Percentiles rank a stretch among this genome's conserved stretches.
Evolutionary conservation across 2,797 vertebrate species (phyloP).

Genomic region (Helicolenus hilgendorfi): DNA sequence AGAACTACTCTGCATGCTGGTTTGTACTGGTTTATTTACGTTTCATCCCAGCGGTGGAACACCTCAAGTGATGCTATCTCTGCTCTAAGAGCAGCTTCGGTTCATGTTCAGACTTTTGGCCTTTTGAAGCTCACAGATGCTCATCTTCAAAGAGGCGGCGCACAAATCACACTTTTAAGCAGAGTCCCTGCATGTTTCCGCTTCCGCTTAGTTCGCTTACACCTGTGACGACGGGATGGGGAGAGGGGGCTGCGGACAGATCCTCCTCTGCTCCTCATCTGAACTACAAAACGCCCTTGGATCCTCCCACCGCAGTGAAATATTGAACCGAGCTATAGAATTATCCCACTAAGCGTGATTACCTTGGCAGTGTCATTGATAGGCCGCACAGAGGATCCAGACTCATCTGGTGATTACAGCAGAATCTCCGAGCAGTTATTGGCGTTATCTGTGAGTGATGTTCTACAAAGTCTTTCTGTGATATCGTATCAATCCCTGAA

Average conservation of each 20-base stretch:
- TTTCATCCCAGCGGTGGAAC: slow-evolving; percentile 12
- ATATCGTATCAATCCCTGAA: slow-evolving; percentile 48
- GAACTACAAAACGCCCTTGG: slow-evolving; percentile 56
- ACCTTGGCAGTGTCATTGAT: slow-evolving; percentile 72
- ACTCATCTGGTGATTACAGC: slow-evolving; percentile 68
- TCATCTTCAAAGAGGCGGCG: slow-evolving; percentile 36
- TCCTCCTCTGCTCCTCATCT: slow-evolving; percentile 42
- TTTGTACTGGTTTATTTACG: slow-evolving; percentile 31
- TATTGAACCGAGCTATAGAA: slow-evolving; percentile 58
- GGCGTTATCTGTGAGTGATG: slow-evolving; percentile 65
- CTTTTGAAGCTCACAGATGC: slow-evolving; percentile 49
- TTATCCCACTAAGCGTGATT: slow-evolving; percentile 62
- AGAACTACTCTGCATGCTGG: neutral
- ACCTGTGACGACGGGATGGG: slow-evolving; percentile 32
- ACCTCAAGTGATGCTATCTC: neutral
- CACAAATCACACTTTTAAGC: slow-evolving; percentile 53
- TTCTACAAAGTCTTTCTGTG: slow-evolving; percentile 56
- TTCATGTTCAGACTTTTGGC: slow-evolving; percentile 34
- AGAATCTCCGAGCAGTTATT: slow-evolving; percentile 61
- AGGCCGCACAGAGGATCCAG: slow-evolving; percentile 53
- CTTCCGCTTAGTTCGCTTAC: slow-evolving; percentile 33
- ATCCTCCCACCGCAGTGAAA: slow-evolving; percentile 47
- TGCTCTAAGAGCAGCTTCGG: slow-evolving; percentile 5
- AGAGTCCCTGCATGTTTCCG: slow-evolving; percentile 41
- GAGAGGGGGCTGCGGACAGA: slow-evolving; percentile 7